A percentile compares a stretch with the other conserved stretches of the same genome.
Evolutionary conservation across 1,140 invertebrate genomes (phyloP).

Genomic region (Phthorimaea operculella): DNA sequence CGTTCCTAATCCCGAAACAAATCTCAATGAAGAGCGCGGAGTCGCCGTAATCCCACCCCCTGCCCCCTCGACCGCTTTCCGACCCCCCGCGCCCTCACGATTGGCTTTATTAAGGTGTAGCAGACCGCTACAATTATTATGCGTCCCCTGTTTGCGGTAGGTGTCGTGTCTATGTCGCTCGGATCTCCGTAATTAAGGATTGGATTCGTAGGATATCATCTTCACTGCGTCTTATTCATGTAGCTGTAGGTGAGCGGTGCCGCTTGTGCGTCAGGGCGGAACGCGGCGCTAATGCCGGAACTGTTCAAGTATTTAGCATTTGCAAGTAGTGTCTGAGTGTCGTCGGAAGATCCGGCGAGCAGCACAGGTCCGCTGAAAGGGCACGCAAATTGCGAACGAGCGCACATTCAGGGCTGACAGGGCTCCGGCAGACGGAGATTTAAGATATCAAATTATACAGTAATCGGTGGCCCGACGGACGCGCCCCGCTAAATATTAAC

Average conservation of each 20-base stretch:
- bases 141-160: conserved; percentile 63
- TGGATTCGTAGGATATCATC: conserved; percentile 47
- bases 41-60: conserved; percentile 48
- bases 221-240: conserved; percentile 8
- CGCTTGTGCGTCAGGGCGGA: background rate
- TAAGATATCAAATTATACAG: conserved; percentile 61
- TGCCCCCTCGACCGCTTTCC: conserved; percentile 19
- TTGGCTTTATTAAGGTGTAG: conserved; percentile 67
- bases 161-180: conserved; percentile 55
- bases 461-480: conserved; percentile 46
- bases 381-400: conserved; percentile 50
- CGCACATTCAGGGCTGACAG: conserved; percentile 54
- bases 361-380: conserved; percentile 39
- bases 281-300: background rate
- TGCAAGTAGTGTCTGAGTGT: conserved; percentile 27
- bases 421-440: conserved; percentile 43
- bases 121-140: conserved; percentile 67
- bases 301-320: conserved; percentile 17
- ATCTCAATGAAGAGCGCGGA: conserved; percentile 64
- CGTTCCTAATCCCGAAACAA: conserved; percentile 62
- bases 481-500: conserved; percentile 55
- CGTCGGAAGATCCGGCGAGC: background rate
- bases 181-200: conserved; percentile 63
- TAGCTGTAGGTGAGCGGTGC: background rate
- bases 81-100: conserved; percentile 31